Percentiles rank a stretch among this genome's conserved stretches.
Evolutionary conservation across 1,140 invertebrate species (phyloP).

Genomic region (Drosophila simulans): DNA sequence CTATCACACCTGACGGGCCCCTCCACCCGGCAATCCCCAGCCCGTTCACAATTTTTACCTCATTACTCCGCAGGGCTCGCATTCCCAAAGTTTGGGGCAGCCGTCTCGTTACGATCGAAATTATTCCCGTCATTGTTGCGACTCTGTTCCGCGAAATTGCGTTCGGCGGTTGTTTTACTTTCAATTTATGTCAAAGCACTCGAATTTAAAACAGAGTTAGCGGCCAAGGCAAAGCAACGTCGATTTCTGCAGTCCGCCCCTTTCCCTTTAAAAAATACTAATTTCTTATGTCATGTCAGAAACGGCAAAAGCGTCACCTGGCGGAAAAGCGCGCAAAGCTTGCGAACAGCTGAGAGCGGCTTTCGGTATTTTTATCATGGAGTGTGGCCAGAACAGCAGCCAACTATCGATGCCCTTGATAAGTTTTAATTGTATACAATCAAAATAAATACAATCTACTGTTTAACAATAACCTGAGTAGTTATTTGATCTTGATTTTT

Average conservation of each 20-base stretch:
- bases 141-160: conserved; percentile 30
- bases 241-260: conserved; percentile 54
- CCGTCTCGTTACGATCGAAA: conserved; percentile 74
- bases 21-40: neutral
- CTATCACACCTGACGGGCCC: conserved; percentile 7
- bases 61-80: conserved; percentile 69
- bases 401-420: too few relatives aligned
- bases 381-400: too few relatives aligned
- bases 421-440: too few relatives aligned
- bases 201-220: conserved; percentile 55
- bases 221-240: conserved; percentile 56
- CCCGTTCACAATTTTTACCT: conserved; percentile 54
- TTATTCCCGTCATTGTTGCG: conserved; percentile 74
- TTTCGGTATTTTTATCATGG: neutral
- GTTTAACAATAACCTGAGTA: too few relatives aligned
- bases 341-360: neutral
- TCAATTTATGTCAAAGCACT: conserved; percentile 53
- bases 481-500: too few relatives aligned
- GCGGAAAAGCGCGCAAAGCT: conserved; percentile 1
- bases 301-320: conserved; percentile 6
- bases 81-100: conserved; percentile 69
- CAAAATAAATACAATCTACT: too few relatives aligned
- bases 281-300: conserved; percentile 41
- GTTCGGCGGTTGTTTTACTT: conserved; percentile 21
- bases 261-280: conserved; percentile 44